Conservation (phyloP, 2,888 invertebrate genomes). For the Mimumesa dahlbomi region DNA sequence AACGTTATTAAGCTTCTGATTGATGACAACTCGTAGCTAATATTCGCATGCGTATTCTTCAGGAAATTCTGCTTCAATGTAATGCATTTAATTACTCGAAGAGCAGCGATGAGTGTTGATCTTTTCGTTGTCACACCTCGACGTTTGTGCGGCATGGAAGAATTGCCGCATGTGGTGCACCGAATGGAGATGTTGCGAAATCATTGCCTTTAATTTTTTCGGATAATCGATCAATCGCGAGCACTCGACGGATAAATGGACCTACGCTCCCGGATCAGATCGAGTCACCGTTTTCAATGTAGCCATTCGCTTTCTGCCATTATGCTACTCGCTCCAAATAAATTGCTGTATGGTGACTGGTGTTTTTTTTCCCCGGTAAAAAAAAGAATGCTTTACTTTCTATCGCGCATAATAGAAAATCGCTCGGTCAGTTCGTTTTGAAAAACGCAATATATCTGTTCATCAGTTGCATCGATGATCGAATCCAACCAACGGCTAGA, state of each 20-base stretch:
- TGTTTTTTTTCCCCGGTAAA: conserved; percentile 19
- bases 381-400: conserved; percentile 7
- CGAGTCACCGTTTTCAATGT: conserved; percentile 26
- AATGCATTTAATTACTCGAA: too few species aligned
- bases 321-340: conserved; percentile 28
- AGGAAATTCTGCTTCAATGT: too few species aligned
- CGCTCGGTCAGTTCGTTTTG: background rate
- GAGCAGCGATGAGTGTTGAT: too few species aligned
- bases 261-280: background rate
- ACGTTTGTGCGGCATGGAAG: too few species aligned
- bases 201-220: conserved; percentile 64
- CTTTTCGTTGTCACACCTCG: too few species aligned
- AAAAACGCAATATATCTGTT: too few species aligned
- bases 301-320: conserved; percentile 33
- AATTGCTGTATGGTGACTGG: conserved; percentile 61
- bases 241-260: conserved; percentile 18
- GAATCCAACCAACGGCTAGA: too few species aligned
- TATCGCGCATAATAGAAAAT: background rate
- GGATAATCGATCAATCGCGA: conserved; percentile 39
- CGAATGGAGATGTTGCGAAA: conserved; percentile 55
- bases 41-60: too few species aligned
- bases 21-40: too few species aligned
- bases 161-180: conserved; percentile 55
- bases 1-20: too few species aligned
- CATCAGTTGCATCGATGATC: too few species aligned